Base-by-base conservation (phyloP, 2,113 vertebrate species). In the Lynx canadensis region DNA sequence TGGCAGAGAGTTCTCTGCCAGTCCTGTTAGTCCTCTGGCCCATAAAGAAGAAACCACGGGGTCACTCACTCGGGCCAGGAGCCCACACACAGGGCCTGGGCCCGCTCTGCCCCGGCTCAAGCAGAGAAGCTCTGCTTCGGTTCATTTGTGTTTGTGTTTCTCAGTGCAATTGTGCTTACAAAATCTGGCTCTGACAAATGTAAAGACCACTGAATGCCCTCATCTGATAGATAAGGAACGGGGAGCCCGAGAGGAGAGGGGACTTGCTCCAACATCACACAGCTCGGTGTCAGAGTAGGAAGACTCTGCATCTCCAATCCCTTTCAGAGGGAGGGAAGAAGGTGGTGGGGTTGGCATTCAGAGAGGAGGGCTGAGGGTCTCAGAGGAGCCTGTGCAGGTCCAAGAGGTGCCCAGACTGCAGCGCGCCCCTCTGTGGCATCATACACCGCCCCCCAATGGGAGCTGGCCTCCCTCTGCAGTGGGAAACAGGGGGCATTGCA, bases 401-500 rank as follows among this genome's bases (percentile, higher is more conserved):
- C 1, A 14, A n/a, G 41, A 29, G 1, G 48, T 25, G 6, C 10
- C 45, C 36, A 45, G 14, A 63, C 9, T 0, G n/a, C 38, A 16
- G 15, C 19, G 52, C 18, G 4, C 5, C 31, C 33, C 21, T 78
- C 55, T 50, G 19, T 48, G 16, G 14, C 6, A 3, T 27, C 69
- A 55, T 8, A 33, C 9, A 21, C 8, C 27, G 33, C 21, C 4
- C 41, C 23, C 74, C 23, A 2, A 50, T 7, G 9, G 11, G 5
- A 50, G 19, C 63, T 68, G 33, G 21, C n/a, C 21, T 63, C 38
- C 41, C 45, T 29, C 15, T 33, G 31, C 71, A 15, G 12, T 0
- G 0, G 60, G n/a, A 52, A n/a, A 69, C 21, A 25, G 9, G 57
- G 14, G 4, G 2, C 38, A n/a, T 23, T 13, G 6, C n/a, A 21